phyloP scores from a whole-genome alignment of 1,140 invertebrate genomes.

The Leguminivora glycinivorella region DNA sequence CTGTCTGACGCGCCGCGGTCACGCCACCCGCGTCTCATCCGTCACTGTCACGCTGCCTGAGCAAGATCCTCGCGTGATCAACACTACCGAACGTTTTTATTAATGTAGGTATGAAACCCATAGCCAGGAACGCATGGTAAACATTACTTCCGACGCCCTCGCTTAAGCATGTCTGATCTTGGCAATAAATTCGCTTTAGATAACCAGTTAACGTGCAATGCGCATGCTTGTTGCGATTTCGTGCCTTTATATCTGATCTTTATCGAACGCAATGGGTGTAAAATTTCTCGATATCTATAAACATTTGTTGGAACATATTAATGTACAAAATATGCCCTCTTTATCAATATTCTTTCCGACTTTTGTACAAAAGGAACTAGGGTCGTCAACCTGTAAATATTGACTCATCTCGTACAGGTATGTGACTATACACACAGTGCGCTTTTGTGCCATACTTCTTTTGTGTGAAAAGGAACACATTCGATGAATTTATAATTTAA shows the following conservation, averaged over 20 bases:
- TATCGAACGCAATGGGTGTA: slow-evolving; percentile 42
- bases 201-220: slow-evolving; percentile 61
- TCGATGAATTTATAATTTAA: background rate
- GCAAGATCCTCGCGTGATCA: slow-evolving; percentile 65
- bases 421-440: slow-evolving; percentile 45
- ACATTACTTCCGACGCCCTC: slow-evolving; percentile 48
- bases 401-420: slow-evolving; percentile 55
- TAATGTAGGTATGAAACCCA: slow-evolving; percentile 65
- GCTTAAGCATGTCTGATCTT: slow-evolving; percentile 67
- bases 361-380: slow-evolving; percentile 38
- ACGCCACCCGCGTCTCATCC: slow-evolving; percentile 51
- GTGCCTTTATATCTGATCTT: slow-evolving; percentile 58
- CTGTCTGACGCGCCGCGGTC: slow-evolving; percentile 25
- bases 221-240: slow-evolving; percentile 56
- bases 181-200: slow-evolving; percentile 69
- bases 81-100: slow-evolving; percentile 68
- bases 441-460: slow-evolving; percentile 30
- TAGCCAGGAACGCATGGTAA: slow-evolving; percentile 55
- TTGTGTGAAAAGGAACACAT: slow-evolving; percentile 9
- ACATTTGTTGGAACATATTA: slow-evolving; percentile 15
- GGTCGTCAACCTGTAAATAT: slow-evolving; percentile 66
- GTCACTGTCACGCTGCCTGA: slow-evolving; percentile 61
- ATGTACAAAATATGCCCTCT: slow-evolving; percentile 27
- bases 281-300: slow-evolving; percentile 34
- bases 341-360: slow-evolving; percentile 38